phyloP scores from a whole-genome alignment of 2,888 invertebrate species.

The Polydrusus cervinus region DNA sequence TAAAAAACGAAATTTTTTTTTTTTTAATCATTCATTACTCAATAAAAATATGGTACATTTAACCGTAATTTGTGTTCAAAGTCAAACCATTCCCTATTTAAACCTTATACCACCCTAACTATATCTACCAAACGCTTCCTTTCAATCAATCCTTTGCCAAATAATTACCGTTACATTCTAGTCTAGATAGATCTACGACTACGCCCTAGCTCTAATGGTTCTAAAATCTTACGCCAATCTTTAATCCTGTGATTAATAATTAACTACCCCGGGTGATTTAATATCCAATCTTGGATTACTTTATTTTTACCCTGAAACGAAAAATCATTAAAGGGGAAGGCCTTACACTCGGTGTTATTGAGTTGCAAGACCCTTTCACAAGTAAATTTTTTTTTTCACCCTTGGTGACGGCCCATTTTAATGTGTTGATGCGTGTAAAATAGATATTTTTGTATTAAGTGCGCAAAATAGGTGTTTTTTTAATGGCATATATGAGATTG shows the following conservation, averaged over 20 bases:
- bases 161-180: too few relatives aligned
- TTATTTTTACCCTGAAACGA: not conserved
- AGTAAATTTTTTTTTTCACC: not conserved
- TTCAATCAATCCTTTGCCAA: too few relatives aligned
- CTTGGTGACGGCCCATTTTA: not conserved
- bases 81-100: too few relatives aligned
- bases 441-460: not conserved
- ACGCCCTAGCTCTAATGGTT: not conserved
- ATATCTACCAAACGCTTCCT: too few relatives aligned
- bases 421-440: not conserved
- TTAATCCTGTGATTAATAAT: slow-evolving; percentile 29
- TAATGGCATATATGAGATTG: too few relatives aligned
- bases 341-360: slow-evolving; percentile 17
- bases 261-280: slow-evolving; percentile 28
- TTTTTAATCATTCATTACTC: too few relatives aligned
- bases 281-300: slow-evolving; percentile 21
- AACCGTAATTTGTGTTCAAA: too few relatives aligned
- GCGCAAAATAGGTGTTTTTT: too few relatives aligned
- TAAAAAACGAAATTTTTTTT: too few relatives aligned
- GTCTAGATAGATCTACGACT: too few relatives aligned
- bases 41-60: too few relatives aligned
- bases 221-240: slow-evolving; percentile 14
- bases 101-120: too few relatives aligned
- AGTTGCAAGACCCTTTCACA: slow-evolving; percentile 18
- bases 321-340: slow-evolving; percentile 11